Evolutionary conservation across 2,797 vertebrate species (phyloP).

Genomic region (Dryobates pubescens): DNA sequence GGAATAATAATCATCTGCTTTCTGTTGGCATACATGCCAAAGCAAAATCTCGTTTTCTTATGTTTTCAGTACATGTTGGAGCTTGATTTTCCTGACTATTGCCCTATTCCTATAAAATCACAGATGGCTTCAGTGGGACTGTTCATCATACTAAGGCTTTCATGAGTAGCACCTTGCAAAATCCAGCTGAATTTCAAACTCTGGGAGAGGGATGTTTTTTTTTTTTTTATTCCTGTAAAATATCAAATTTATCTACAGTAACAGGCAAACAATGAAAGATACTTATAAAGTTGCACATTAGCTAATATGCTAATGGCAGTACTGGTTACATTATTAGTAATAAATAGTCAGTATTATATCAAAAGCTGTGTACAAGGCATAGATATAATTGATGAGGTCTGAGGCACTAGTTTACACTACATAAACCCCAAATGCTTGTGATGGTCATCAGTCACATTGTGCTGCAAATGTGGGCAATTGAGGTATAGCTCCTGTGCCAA

Average conservation of each 20-base stretch:
- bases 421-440: neutral
- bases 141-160: neutral
- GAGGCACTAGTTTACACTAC: neutral
- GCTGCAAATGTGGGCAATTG: neutral
- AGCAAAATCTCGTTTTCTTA: slow-evolving; percentile 9
- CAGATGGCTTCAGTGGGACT: neutral
- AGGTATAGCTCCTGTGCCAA: neutral
- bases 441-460: neutral
- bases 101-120: slow-evolving; percentile 33
- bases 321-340: neutral
- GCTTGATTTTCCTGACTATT: slow-evolving; percentile 32
- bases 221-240: neutral
- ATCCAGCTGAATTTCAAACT: neutral
- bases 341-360: neutral
- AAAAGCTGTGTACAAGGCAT: neutral
- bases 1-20: slow-evolving; percentile 11
- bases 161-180: neutral
- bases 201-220: neutral
- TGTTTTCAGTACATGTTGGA: neutral
- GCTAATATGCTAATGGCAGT: neutral
- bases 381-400: neutral
- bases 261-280: neutral
- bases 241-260: neutral
- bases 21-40: neutral
- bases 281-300: neutral